These are phyloP conservation scores for Polyergus mexicanus DNA, from an alignment of 1,140 invertebrate species.

Conservation along the genomic window DNA sequence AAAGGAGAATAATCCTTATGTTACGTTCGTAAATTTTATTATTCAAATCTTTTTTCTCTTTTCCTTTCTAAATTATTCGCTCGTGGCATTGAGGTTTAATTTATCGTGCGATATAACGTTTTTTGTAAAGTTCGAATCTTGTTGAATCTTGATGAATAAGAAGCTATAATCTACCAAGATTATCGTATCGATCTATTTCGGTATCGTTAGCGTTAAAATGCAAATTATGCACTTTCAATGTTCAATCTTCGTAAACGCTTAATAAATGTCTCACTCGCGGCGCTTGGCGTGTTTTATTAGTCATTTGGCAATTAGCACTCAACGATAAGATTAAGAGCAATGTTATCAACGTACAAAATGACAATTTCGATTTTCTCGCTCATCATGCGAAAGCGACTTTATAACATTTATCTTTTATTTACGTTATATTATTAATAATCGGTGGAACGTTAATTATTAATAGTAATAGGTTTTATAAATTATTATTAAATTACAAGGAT, in stretches of 20 bases:
- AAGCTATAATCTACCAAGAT: background rate
- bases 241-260: background rate
- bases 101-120: background rate
- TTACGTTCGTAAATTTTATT: background rate
- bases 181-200: background rate
- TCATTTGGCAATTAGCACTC: background rate
- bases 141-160: background rate
- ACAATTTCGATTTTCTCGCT: background rate
- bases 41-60: background rate
- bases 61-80: background rate
- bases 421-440: background rate
- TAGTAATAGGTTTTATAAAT: background rate
- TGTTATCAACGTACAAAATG: slow-evolving; percentile 6
- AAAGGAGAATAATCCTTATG: background rate
- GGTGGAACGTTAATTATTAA: background rate
- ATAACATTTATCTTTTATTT: background rate
- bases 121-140: background rate
- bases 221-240: background rate
- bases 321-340: slow-evolving; percentile 23
- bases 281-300: background rate
- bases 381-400: background rate
- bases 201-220: background rate
- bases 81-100: background rate
- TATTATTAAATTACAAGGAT: slow-evolving; percentile 11
- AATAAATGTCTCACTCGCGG: background rate